Evolutionary conservation across 2,113 vertebrate species (phyloP), one percentile per base, ranked within the genome.

Genomic region (Eublepharis macularius): DNA sequence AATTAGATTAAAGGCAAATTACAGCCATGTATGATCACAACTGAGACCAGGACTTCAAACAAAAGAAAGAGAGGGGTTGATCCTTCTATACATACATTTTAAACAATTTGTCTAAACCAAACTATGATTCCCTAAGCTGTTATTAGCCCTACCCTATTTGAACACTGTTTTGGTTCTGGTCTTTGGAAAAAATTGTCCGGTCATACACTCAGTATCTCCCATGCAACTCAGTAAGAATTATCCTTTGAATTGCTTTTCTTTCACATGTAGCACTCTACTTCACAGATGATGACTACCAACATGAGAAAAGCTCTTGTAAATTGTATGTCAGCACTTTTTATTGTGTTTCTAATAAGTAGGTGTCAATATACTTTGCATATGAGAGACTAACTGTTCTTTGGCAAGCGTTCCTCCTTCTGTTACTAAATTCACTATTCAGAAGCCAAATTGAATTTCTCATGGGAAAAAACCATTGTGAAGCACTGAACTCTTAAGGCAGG

Each of bases 401-500:
- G 82, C 87, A 87, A 89, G 88, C 82, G 54, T 60, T 79, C 16
- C 79, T 80, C 49, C n/a, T 36, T 57, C 74, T 81, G 87, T 89
- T 83, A 68, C 65, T 75, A 34, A n/a, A 14, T 85, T 93, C 17
- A 90, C 84, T 69, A 86, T 32, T 84, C 74, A 79, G 82, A 91
- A 86, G 85, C 54, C 82, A 82, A 89, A 86, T 84, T 86, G 54
- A 66, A 78, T 92, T 95, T 93, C 91, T 93, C 91, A 85, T 92
- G 92, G 90, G 92, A 93, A 94, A 90, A 91, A 63, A 19, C 17
- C 54, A 76, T 65, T 76, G 81, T 82, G 83, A 88, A 88, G 81
- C 90, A 86, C 90, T 81, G 72, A 1, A 1, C 12, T 88, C 49
- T 51, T 83, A 87, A 72, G 78, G 78, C 45, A n/a, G 57, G 32